phyloP scores from a whole-genome alignment of 2,113 vertebrate genomes.

The Urocitellus parryii region DNA sequence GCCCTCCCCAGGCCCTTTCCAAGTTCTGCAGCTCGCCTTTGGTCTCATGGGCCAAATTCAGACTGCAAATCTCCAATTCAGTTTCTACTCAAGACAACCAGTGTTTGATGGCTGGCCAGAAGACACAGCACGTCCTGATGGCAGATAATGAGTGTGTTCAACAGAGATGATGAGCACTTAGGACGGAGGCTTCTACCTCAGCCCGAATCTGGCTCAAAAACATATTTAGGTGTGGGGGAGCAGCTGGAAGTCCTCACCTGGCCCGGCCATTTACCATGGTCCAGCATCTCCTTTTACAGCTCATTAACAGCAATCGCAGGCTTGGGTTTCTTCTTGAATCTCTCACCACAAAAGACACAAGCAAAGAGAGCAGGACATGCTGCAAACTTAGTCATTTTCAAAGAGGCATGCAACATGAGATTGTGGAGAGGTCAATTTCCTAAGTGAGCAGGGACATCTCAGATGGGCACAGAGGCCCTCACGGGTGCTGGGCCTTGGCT shows the following conservation, averaged over 20 bases:
- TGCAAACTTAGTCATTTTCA: not conserved
- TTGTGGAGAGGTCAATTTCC: not conserved
- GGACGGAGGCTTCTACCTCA: not conserved
- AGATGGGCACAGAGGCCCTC: not conserved
- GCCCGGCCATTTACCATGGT: not conserved
- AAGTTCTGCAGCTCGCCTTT: constrained; percentile 8
- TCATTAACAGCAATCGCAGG: not conserved
- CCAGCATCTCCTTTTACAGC: not conserved
- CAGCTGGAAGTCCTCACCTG: not conserved
- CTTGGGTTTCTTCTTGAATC: not conserved
- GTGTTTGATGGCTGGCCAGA: not conserved
- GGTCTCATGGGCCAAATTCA: not conserved
- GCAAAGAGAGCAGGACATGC: not conserved
- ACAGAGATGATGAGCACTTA: not conserved
- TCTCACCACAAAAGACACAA: not conserved
- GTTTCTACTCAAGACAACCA: not conserved
- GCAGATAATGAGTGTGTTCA: not conserved
- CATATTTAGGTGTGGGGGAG: not conserved
- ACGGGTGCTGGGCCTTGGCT: not conserved
- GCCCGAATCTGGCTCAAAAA: not conserved
- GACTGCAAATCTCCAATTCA: not conserved
- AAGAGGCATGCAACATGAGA: not conserved
- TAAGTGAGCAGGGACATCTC: not conserved
- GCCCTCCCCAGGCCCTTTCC: not conserved
- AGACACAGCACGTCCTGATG: not conserved